Base-by-base conservation (phyloP, 2,888 invertebrate species). In the Autographa pulchrina region DNA sequence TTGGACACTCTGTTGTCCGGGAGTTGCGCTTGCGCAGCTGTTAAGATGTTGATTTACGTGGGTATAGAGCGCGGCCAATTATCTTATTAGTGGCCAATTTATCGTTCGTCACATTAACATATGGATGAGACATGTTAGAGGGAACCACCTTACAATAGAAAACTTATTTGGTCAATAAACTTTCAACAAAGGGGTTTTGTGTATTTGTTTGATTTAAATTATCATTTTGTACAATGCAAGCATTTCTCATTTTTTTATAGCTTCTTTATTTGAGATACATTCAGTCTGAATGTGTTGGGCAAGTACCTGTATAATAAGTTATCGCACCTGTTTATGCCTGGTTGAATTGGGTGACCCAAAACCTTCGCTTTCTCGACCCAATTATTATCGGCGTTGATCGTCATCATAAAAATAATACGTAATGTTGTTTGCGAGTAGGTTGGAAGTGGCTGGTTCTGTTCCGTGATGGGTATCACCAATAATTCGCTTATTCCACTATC, bases 31-130 rank as follows among this genome's bases (percentile, higher is more conserved):
- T 82, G 86, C 86, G 84, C 93, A 93, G 92, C 92, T 94, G 94
- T 94, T 94, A 90, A 92, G 92, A 93, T 91, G 94, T 95, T 95
- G 96, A 95, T 95, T 94, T 94, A 95, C 91, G 93, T 91, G 89
- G 88, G 91, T 92, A 93, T 92, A 92, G 91, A 93, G 92, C 92
- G 88, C 90, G 88, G 87, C 91, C 95, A 94, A 95, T 96, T 96
- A 95, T 95, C 93, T 94, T 95, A 95, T 95, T 95, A 95, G 93
- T 91, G 91, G 91, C 88, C 94, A 94, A 95, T 95, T 94, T 94
- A 95, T 94, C 89, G 94, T 92, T 93, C 92, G 88, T 92, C 92
- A 92, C 93, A 94, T 95, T 95, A 94, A 90, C 94, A 94, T 94
- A 94, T 86, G 91, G 90, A 92, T 84, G 86, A 85, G 56, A 81